Evolutionary conservation across 2,888 invertebrate species (phyloP).

Genomic region (Athalia circularis): DNA sequence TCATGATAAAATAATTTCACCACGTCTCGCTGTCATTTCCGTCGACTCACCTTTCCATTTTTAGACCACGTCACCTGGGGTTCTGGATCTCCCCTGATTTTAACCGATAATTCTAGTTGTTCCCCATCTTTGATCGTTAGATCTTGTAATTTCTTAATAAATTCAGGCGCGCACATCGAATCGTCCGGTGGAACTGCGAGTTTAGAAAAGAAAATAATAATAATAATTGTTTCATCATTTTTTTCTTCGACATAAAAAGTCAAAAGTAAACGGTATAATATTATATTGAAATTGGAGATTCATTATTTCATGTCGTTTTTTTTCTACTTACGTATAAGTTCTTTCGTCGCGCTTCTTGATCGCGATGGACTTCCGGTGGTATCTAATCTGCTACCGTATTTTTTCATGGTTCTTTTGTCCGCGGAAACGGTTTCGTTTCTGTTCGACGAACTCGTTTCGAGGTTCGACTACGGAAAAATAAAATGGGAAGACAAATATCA

Average conservation of each 20-base stretch:
- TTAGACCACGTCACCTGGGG: conserved; percentile 94
- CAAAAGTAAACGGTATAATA: neutral
- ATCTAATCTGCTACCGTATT: conserved; percentile 83
- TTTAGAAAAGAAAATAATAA: conserved; percentile 45
- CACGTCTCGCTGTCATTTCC: no score
- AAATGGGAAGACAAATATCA: conserved; percentile 38
- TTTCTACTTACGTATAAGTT: conserved; percentile 83
- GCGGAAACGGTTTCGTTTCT: conserved; percentile 63
- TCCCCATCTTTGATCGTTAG: conserved; percentile 92
- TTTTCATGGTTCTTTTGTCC: conserved; percentile 77
- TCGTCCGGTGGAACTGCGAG: conserved; percentile 89
- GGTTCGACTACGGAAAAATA: conserved; percentile 59
- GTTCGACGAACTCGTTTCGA: conserved; percentile 58
- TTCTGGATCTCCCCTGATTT: conserved; percentile 94
- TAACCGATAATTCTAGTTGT: conserved; percentile 86
- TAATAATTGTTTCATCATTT: neutral
- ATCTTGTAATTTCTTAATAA: conserved; percentile 86
- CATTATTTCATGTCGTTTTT: conserved; percentile 19
- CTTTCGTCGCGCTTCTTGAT: conserved; percentile 93
- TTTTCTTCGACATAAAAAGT: no score
- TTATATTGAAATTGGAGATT: conserved; percentile 11
- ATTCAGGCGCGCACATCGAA: conserved; percentile 90
- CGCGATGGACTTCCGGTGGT: conserved; percentile 88
- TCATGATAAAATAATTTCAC: neutral
- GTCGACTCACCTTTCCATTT: conserved; percentile 82